Base-by-base conservation (phyloP, 1,140 invertebrate genomes). In the Bombus balteatus region DNA sequence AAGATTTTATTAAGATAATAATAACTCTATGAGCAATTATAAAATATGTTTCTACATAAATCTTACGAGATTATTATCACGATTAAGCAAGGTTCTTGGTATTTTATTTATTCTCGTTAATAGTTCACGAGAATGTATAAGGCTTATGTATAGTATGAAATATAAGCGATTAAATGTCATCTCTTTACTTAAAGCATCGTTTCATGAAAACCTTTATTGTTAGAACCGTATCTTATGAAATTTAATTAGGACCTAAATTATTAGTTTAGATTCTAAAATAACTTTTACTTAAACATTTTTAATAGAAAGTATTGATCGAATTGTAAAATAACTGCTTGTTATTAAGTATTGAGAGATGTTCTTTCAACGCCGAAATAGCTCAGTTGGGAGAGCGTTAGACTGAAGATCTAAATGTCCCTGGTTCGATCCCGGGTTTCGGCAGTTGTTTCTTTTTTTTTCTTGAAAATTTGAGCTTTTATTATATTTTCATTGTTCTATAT, bases 381-480 rank as follows among this genome's bases (percentile, higher is more conserved):
- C 91, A 92, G 91, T 90, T 92, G 91, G 91, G 91, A 92, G 91
- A 92, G 91, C 91, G 91, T 91, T 91, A 91, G 90, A 91, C 90
- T 75, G 73, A 75, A 75, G 73, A 75, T 75, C 91, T 91, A 92
- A 91, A 92, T 91, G 91, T 93, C 92, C 91, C 91, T 83, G 92
- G 91, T 93, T 92, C 91, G 88, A 92, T 92, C 91, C 91, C 91
- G 90, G 90, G 91, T 92, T 93, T 92, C 91, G 91, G 90, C 92
- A 92, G 70, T 0, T 37, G 88, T 2, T 66, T 34, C 0, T 89
- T 83, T 81, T 62, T 62, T 88, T 87, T 90, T 91, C 87, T 92
- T 28, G 5, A 13, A 47, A n/a, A 59, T 15, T 0, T 39, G 0
- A 32, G 32, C 28, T 6, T 53, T 47, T 28, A 5, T 53, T 57